Evolutionary conservation across 2,113 vertebrate genomes (phyloP).

Genomic region (Sebastes fasciatus): DNA sequence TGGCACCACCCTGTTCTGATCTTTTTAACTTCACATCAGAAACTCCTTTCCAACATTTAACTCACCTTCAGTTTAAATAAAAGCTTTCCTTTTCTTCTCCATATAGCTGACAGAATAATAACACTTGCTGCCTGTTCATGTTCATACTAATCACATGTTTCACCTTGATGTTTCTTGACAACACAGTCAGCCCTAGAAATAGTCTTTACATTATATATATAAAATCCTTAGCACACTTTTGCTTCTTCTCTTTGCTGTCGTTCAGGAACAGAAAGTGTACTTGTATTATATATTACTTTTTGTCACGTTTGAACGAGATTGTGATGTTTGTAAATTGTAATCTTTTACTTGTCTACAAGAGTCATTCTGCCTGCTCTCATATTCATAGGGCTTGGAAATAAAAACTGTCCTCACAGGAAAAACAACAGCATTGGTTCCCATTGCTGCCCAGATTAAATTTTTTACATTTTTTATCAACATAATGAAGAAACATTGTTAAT

Average conservation of each 20-base stretch:
- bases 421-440: not conserved
- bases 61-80: not conserved
- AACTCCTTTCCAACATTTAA: conserved; percentile 4
- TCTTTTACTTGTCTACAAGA: not conserved
- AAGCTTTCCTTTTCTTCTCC: conserved; percentile 1
- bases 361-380: not conserved
- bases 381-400: not conserved
- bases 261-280: not conserved
- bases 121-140: conserved; percentile 25
- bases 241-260: not conserved
- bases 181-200: conserved; percentile 14
- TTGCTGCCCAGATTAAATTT: not conserved
- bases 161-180: conserved; percentile 37
- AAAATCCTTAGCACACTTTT: not conserved
- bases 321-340: not conserved
- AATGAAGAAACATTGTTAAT: not conserved
- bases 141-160: conserved; percentile 43
- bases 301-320: not conserved
- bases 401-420: not conserved
- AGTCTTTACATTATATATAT: not conserved
- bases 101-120: conserved; percentile 44
- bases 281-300: not conserved
- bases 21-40: conserved; percentile 10
- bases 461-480: not conserved
- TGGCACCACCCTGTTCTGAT: too few relatives aligned